A percentile compares a stretch with the other conserved stretches of the same genome.
Evolutionary conservation across 2,888 invertebrate species (phyloP).

Genomic region (Sepiola atlantica): DNA sequence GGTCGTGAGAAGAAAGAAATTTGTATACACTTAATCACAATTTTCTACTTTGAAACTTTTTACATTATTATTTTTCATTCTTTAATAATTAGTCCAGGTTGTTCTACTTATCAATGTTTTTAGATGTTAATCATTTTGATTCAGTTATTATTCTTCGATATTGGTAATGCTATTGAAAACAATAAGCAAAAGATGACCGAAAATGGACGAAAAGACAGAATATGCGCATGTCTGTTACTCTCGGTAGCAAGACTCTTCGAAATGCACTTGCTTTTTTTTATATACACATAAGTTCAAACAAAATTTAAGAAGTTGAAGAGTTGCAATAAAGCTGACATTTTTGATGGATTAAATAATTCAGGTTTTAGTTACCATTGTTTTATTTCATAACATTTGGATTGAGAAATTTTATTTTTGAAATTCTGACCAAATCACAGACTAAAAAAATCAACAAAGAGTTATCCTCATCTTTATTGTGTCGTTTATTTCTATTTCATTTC

Average conservation of each 20-base stretch:
- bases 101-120: neutral
- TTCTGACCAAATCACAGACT: neutral
- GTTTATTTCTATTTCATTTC: neutral
- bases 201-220: neutral
- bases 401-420: neutral
- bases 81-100: neutral
- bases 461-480: neutral
- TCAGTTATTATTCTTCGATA: neutral
- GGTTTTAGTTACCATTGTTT: neutral
- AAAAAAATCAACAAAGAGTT: neutral
- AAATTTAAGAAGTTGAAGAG: neutral
- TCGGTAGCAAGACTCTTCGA: neutral
- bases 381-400: neutral
- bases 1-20: neutral
- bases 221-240: neutral
- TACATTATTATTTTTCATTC: neutral
- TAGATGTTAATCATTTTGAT: neutral
- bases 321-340: neutral
- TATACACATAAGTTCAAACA: neutral
- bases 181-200: neutral
- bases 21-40: neutral
- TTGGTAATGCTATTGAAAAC: neutral
- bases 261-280: neutral
- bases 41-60: neutral
- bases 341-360: neutral